Percentiles rank a stretch among this genome's conserved stretches.
These are phyloP conservation scores for Rhopalosiphum maidis DNA, from an alignment of 1,140 invertebrate genomes.

Conservation along the genomic window DNA sequence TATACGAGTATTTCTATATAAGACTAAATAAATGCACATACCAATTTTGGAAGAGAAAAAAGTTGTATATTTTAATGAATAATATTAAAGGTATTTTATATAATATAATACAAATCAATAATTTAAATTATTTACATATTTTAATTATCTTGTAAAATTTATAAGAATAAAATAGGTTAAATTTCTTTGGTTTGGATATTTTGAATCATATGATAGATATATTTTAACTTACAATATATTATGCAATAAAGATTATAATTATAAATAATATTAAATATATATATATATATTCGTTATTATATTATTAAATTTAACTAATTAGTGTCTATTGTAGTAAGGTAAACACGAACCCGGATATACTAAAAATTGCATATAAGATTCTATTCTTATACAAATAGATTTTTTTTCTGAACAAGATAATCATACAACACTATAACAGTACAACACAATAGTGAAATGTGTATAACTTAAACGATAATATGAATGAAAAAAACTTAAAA, in stretches of 20 bases:
- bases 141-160: background rate
- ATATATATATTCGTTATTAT: background rate
- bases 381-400: background rate
- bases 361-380: background rate
- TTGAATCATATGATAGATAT: background rate
- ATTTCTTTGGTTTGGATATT: background rate
- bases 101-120: background rate
- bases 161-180: background rate
- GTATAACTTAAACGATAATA: background rate
- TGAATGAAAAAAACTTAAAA: background rate
- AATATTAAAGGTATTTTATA: background rate
- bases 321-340: slow-evolving; percentile 25
- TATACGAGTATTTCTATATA: background rate
- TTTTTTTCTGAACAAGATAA: background rate
- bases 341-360: slow-evolving; percentile 25
- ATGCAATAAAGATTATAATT: background rate
- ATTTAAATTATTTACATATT: background rate
- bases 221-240: background rate
- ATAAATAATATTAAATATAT: background rate
- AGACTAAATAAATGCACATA: background rate
- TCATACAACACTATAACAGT: background rate
- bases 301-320: background rate
- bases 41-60: background rate
- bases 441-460: background rate
- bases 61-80: background rate